Percentiles rank a stretch among this genome's conserved stretches.
These are phyloP conservation scores for Diceros bicornis DNA, from an alignment of 2,797 vertebrate genomes.

Conservation along the genomic window DNA sequence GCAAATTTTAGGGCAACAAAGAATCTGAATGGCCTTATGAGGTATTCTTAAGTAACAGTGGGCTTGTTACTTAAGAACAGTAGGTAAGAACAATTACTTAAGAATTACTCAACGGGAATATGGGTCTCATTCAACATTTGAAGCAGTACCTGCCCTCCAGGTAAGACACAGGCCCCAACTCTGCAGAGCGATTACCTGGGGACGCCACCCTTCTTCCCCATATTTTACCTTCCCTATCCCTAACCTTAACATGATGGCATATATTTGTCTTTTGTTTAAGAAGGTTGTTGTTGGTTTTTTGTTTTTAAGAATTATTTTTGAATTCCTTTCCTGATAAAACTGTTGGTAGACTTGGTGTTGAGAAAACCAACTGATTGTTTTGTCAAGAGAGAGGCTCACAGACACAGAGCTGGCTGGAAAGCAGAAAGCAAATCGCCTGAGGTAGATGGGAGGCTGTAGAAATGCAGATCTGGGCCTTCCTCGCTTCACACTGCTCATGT, in stretches of 20 bases:
- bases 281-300: not conserved
- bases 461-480: not conserved
- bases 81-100: not conserved
- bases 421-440: not conserved
- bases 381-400: not conserved
- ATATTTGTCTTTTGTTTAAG: not conserved
- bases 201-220: rapidly evolving
- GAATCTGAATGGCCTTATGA: not conserved
- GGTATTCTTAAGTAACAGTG: not conserved
- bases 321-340: not conserved
- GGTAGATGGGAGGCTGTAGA: not conserved
- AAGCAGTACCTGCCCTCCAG: not conserved
- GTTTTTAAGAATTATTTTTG: not conserved
- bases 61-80: not conserved
- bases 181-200: not conserved
- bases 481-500: not conserved
- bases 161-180: not conserved
- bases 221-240: not conserved
- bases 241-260: not conserved
- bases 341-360: not conserved
- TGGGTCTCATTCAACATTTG: not conserved
- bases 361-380: not conserved
- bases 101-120: not conserved
- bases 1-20: not conserved
- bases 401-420: not conserved